Conservation (phyloP, 92 coral and sea anemone genomes). For the Chrysogorgia sp. region DNA sequence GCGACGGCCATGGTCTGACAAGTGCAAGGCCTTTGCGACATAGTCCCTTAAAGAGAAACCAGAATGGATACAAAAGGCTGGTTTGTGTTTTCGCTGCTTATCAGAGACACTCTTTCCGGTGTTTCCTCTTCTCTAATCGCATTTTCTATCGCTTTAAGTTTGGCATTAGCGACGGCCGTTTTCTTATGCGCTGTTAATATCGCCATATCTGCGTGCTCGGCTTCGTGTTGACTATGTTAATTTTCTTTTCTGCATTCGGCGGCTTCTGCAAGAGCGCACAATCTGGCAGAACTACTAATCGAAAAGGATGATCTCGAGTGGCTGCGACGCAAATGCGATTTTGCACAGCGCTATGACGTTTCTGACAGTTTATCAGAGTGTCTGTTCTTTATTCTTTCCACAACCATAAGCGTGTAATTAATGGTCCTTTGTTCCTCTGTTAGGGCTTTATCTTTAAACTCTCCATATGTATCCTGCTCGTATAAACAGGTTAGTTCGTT, state of each 20-base stretch:
- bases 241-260: conserved; percentile 28
- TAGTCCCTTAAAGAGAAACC: conserved; percentile 63
- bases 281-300: conserved; percentile 8
- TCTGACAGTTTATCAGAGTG: conserved; percentile 24
- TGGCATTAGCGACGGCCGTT: conserved; percentile 26
- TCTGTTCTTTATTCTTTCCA: neutral
- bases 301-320: neutral
- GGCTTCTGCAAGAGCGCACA: conserved; percentile 15
- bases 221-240: conserved; percentile 4
- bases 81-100: conserved; percentile 68
- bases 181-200: conserved; percentile 24
- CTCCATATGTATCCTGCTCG: conserved; percentile 21
- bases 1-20: conserved; percentile 61
- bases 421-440: neutral
- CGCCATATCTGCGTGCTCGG: conserved; percentile 28
- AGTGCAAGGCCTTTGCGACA: conserved; percentile 54
- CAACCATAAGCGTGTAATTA: neutral
- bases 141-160: conserved; percentile 15
- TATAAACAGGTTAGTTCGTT: conserved; percentile 2
- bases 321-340: conserved; percentile 3
- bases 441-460: conserved; percentile 18
- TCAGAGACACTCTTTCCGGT: conserved; percentile 1
- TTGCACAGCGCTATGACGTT: neutral
- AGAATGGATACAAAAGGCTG: conserved; percentile 52
- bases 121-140: conserved; percentile 16